Base-by-base conservation (phyloP, 2,113 vertebrate genomes). In the Oryzias javanicus region DNA sequence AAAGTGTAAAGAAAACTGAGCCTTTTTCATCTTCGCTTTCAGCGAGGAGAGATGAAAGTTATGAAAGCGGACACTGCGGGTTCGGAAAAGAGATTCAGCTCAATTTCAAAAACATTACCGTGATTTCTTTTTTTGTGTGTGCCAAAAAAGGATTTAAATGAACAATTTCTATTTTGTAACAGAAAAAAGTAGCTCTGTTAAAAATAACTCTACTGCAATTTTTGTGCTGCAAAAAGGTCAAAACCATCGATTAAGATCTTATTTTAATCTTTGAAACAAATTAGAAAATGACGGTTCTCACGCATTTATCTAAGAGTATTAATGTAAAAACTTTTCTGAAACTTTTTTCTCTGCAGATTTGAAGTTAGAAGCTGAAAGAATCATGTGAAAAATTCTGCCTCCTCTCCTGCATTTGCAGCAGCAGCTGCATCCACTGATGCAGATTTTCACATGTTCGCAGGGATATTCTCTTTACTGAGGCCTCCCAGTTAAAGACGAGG, bases 21-120 rank as follows among this genome's bases (percentile, higher is more conserved):
- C 10, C 18, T 56, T 79, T 83, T 54, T 86, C 81, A 76, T 55
- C 73, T 52, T 80, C 67, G 74, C 81, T 86, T 89, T 86, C 80
- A 80, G 19, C 72, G 68, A 80, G 74, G 84, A 82, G 86, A 88
- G 74, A 85, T 80, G 87, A 91, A 89, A 90, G 86, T 88, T 85
- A 46, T 78, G 86, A 89, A 88, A 88, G 79, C 64, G 50, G 64
- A 70, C 67, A 35, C 51, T 44, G 56, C 27, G 25, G 49, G 46
- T 17, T 63, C 45, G 29, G 42, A 47, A 27, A 17, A 17, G 17
- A 46, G 17, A 46, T 46, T 46, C 15, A 46, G n/a, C 15, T 46
- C 35, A 35, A 35, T 35, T 35, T 35, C 35, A 35, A 35, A 10
- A 35, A 35, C 7, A 35, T 35, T 35, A 12, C 3, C 8, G 3